phyloP scores from a whole-genome alignment of 2,888 invertebrate species.

The Thera obeliscata region DNA sequence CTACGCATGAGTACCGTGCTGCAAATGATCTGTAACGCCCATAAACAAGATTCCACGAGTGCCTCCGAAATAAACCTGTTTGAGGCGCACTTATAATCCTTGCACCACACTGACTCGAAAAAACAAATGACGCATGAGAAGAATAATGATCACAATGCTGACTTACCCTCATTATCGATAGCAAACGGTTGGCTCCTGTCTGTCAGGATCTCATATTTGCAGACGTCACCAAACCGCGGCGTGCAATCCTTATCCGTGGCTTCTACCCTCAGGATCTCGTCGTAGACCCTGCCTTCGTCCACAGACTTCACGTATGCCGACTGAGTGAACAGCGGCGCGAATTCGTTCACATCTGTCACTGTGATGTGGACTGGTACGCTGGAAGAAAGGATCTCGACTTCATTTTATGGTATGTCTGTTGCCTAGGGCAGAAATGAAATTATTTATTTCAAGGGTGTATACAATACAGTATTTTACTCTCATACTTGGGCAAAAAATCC shows the following conservation, averaged over 20 bases:
- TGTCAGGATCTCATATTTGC: conserved; percentile 98
- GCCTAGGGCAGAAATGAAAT: background rate
- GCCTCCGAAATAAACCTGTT: too few species aligned
- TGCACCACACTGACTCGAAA: background rate
- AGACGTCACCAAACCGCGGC: conserved; percentile 97
- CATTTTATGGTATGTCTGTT: background rate
- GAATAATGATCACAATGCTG: background rate
- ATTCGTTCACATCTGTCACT: conserved; percentile 98
- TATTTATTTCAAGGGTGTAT: too few species aligned
- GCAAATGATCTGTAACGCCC: too few species aligned
- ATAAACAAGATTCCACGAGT: too few species aligned
- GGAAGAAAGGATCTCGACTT: conserved; percentile 38
- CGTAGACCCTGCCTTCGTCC: conserved; percentile 95
- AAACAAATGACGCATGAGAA: too few species aligned
- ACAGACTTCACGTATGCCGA: conserved; percentile 95
- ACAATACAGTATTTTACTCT: background rate
- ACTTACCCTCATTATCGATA: conserved; percentile 93
- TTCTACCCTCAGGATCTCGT: conserved; percentile 95
- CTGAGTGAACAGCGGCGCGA: conserved; percentile 95
- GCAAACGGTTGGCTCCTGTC: conserved; percentile 89
- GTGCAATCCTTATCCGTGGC: conserved; percentile 98
- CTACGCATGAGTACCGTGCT: too few species aligned
- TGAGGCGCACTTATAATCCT: too few species aligned
- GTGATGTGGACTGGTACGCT: conserved; percentile 97
- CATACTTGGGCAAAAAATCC: too few species aligned